Conservation (phyloP, 2,888 invertebrate genomes). For the Choristoneura rosaceana region DNA sequence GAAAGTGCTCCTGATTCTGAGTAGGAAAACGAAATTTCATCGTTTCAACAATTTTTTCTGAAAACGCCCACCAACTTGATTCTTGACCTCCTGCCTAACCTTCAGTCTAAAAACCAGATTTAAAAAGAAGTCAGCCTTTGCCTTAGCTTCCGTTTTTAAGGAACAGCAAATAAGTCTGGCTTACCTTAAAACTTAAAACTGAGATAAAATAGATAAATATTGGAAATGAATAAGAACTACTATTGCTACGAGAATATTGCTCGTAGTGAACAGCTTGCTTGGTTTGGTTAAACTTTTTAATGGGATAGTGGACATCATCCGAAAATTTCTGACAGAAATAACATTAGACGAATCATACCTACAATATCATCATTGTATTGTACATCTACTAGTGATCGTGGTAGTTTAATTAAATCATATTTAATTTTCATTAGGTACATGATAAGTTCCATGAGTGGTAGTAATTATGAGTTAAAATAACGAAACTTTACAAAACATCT, state of each 20-base stretch:
- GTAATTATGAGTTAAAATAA: too few relatives aligned
- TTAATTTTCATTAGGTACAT: too few relatives aligned
- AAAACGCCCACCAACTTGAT: too few relatives aligned
- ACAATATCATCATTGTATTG: too few relatives aligned
- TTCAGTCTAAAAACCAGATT: conserved; percentile 16
- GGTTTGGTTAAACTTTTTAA: background rate
- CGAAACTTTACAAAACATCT: too few relatives aligned
- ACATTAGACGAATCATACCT: background rate
- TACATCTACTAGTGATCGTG: too few relatives aligned
- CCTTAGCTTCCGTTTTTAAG: background rate
- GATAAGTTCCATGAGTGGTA: too few relatives aligned
- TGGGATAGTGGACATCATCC: background rate
- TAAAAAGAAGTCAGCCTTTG: conserved; percentile 12
- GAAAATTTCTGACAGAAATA: background rate
- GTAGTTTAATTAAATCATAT: too few relatives aligned
- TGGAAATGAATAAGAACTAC: conserved; percentile 12
- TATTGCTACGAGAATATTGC: background rate
- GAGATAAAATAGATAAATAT: conserved; percentile 26
- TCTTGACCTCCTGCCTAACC: background rate
- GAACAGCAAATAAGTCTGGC: conserved; percentile 1
- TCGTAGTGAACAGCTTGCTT: background rate
- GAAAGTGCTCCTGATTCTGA: too few relatives aligned
- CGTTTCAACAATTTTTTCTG: too few relatives aligned
- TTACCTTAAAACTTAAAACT: conserved; percentile 25
- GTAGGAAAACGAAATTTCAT: too few relatives aligned